Evolutionary conservation across 2,888 invertebrate genomes (phyloP).

Genomic region (Hirtodrosophila confusa): DNA sequence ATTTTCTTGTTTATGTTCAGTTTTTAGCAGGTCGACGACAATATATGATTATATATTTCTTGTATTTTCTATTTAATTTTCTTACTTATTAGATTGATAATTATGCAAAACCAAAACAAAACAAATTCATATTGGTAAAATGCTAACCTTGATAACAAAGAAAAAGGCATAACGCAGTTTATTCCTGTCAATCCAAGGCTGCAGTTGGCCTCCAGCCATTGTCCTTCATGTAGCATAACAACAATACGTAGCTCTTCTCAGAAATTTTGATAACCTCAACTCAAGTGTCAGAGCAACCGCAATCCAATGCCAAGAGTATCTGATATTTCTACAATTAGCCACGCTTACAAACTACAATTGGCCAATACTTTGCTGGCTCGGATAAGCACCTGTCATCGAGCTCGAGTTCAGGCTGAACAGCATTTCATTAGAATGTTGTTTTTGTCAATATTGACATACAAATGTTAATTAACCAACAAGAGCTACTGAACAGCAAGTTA

Average conservation of each 20-base stretch:
- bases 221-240: constrained; percentile 19
- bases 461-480: constrained; percentile 61
- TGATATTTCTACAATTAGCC: constrained; percentile 51
- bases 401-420: background rate
- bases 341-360: constrained; percentile 4
- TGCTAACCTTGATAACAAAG: constrained; percentile 2
- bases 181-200: constrained; percentile 3
- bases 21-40: too few species aligned
- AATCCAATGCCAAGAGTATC: constrained; percentile 31
- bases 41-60: too few species aligned
- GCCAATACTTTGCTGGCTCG: background rate
- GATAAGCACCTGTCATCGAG: constrained; percentile 30
- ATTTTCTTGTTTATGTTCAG: too few species aligned
- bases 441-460: constrained; percentile 61
- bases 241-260: constrained; percentile 15
- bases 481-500: background rate
- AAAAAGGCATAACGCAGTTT: constrained; percentile 11
- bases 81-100: too few species aligned
- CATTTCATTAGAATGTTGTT: constrained; percentile 40
- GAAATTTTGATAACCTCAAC: constrained; percentile 10
- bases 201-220: constrained; percentile 4
- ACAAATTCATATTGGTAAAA: constrained; percentile 8
- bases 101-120: too few species aligned
- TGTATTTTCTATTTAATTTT: too few species aligned
- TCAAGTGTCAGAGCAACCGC: constrained; percentile 14